Percentiles rank a stretch among this genome's conserved stretches.
Evolutionary conservation across 2,113 vertebrate species (phyloP).

Genomic region (Neomonachus schauinslandi): DNA sequence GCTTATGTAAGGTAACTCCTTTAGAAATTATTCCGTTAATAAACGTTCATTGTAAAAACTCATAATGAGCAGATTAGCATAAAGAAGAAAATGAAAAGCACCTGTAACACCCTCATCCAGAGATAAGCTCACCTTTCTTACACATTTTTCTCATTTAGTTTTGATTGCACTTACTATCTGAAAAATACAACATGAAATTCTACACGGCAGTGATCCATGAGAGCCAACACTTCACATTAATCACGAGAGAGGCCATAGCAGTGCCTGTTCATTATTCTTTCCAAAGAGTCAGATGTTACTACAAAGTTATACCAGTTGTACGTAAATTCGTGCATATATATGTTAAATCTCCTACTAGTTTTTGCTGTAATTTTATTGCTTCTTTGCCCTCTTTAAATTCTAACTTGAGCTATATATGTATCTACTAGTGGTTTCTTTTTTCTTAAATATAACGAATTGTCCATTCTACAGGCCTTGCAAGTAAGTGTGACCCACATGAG

Average conservation of each 20-base stretch:
- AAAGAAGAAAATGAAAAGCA: not conserved
- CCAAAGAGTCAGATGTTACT: not conserved
- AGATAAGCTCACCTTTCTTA: not conserved
- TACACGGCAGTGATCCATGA: not conserved
- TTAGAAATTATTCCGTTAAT: not conserved
- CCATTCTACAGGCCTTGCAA: not conserved
- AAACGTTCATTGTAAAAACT: not conserved
- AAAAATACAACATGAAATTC: conserved; percentile 10
- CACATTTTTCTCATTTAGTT: conserved; percentile 7
- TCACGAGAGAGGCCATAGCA: not conserved
- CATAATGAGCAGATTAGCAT: not conserved
- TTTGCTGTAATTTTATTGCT: conserved; percentile 4
- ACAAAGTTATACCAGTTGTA: not conserved
- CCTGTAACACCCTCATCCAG: not conserved
- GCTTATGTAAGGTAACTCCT: not conserved
- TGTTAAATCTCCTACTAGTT: not conserved
- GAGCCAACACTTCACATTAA: not conserved
- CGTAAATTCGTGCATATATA: not conserved
- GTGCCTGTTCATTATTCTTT: not conserved
- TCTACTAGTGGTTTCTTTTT: not conserved
- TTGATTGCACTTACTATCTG: not conserved
- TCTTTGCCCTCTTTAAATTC: not conserved
- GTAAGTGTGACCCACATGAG: conserved; percentile 50
- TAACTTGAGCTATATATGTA: not conserved
- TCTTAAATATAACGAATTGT: not conserved